A percentile compares a stretch with the other conserved stretches of the same genome.
These are phyloP conservation scores for Panagrolaimus sp. DNA, from an alignment of 1,140 invertebrate genomes.

Conservation along the genomic window DNA sequence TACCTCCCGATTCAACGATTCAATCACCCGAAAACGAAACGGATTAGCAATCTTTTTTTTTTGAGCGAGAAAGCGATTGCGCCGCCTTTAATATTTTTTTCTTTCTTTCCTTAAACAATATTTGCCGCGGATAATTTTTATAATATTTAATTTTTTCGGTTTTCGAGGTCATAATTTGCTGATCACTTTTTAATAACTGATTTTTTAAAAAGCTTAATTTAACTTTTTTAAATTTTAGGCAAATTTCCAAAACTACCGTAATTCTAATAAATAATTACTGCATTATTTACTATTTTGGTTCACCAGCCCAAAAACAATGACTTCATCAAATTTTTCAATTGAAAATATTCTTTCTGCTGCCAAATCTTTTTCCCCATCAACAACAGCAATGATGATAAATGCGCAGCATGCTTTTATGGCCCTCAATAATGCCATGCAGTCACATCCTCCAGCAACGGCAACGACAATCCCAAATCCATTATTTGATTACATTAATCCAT, in stretches of 20 bases:
- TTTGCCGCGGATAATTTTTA: too few species aligned
- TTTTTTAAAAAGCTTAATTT: too few species aligned
- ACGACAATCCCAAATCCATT: too few species aligned
- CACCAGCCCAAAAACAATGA: background rate
- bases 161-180: background rate
- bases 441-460: background rate
- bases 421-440: too few species aligned
- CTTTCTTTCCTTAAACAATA: too few species aligned
- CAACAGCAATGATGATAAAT: constrained; percentile 7
- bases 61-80: too few species aligned
- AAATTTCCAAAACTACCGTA: background rate
- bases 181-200: background rate
- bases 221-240: too few species aligned
- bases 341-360: constrained; percentile 10
- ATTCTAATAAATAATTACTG: background rate
- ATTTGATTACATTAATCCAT: constrained; percentile 5
- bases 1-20: too few species aligned
- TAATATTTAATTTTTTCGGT: background rate
- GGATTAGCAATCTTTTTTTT: too few species aligned
- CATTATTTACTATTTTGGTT: background rate
- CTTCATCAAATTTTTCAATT: constrained; percentile 9
- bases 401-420: background rate
- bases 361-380: constrained; percentile 9
- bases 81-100: too few species aligned
- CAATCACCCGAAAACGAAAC: too few species aligned